These are phyloP conservation scores for Seladonia tumulorum DNA, from an alignment of 2,888 invertebrate species.

Conservation along the genomic window DNA sequence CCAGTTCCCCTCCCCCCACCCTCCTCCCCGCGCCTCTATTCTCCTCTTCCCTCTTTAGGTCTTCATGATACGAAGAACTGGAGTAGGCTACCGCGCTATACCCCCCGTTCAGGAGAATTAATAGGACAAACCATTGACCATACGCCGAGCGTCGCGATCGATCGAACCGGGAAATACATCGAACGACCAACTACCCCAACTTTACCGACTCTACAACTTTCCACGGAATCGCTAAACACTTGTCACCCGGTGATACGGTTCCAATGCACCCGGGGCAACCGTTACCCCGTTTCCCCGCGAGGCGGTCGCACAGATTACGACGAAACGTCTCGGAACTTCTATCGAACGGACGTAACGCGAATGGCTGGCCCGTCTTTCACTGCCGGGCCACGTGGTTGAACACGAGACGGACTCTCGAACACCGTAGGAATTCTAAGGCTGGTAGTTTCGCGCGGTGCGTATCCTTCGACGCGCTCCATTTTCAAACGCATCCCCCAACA, in stretches of 20 bases:
- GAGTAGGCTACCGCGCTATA: slow-evolving; percentile 63
- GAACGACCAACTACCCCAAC: slow-evolving; percentile 7
- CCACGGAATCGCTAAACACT: slow-evolving; percentile 33
- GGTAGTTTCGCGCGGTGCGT: slow-evolving; percentile 6
- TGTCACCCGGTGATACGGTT: slow-evolving; percentile 32
- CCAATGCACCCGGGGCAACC: background rate
- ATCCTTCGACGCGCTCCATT: slow-evolving; percentile 9
- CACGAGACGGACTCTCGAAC: background rate
- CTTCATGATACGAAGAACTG: slow-evolving; percentile 64
- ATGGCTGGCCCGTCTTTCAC: background rate
- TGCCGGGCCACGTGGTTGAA: background rate
- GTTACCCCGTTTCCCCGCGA: background rate
- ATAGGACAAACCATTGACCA: slow-evolving; percentile 59
- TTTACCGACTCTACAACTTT: slow-evolving; percentile 38
- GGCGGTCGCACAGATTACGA: background rate
- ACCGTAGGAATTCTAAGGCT: background rate
- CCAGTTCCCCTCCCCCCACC: background rate
- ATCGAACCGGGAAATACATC: slow-evolving; percentile 37
- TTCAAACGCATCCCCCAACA: background rate
- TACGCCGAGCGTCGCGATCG: slow-evolving; percentile 49
- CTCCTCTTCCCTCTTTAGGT: slow-evolving; percentile 48
- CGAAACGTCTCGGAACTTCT: slow-evolving; percentile 1
- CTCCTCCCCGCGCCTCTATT: background rate
- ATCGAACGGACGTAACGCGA: background rate
- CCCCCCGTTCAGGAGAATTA: slow-evolving; percentile 54